These are phyloP conservation scores for Anolis carolinensis DNA, from an alignment of 2,113 vertebrate genomes.

Conservation along the genomic window DNA sequence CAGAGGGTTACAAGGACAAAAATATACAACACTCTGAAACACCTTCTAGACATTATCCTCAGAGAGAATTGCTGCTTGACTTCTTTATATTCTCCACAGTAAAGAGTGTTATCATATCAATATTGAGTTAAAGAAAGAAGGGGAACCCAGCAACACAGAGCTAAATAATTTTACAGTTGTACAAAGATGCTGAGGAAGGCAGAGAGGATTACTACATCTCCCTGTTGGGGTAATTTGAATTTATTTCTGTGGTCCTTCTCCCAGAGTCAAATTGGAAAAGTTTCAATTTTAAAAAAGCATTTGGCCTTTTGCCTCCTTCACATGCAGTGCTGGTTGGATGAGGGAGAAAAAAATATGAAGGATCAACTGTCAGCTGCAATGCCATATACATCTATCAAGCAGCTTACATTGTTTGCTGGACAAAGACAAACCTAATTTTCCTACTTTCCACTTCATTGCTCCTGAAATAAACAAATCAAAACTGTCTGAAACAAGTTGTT, in stretches of 20 bases:
- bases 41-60: no score
- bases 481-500: neutral
- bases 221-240: neutral
- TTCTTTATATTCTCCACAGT: neutral
- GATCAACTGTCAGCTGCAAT: neutral
- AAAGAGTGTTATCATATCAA: neutral
- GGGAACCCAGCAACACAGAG: neutral
- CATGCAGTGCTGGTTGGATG: neutral
- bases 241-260: neutral
- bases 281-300: neutral
- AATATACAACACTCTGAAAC: no score
- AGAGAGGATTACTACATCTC: neutral
- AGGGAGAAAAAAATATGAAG: neutral
- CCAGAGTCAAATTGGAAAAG: neutral
- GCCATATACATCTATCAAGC: neutral
- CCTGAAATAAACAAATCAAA: neutral
- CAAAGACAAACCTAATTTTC: neutral
- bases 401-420: neutral
- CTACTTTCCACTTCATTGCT: conserved; percentile 29
- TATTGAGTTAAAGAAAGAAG: neutral
- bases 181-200: neutral
- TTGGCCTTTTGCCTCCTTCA: neutral
- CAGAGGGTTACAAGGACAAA: neutral
- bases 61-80: neutral
- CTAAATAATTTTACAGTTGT: neutral